Evolutionary conservation across 1,140 invertebrate genomes (phyloP).

Genomic region (Triops longicaudatus): DNA sequence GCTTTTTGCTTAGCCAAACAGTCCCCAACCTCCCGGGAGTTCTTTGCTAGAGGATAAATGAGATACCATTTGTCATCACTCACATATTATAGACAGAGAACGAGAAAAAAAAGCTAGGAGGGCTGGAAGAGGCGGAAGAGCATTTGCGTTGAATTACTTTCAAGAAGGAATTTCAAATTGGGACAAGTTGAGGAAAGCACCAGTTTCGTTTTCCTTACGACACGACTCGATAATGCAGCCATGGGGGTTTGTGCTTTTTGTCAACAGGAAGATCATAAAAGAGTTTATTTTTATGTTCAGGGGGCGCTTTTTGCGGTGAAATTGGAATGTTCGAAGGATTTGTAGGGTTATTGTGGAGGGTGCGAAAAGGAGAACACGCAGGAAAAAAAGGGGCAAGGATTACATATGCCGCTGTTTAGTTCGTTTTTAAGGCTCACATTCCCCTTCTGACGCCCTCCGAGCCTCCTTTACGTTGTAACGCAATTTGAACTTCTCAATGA

Average conservation of each 20-base stretch:
- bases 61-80: slow-evolving; percentile 8
- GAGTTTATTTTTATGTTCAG: slow-evolving; percentile 3
- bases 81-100: neutral
- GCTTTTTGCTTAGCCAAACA: neutral
- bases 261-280: neutral
- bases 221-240: too few relatives aligned
- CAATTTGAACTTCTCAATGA: slow-evolving; percentile 15
- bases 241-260: neutral
- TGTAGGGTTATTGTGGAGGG: neutral
- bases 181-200: neutral
- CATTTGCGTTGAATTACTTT: neutral
- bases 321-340: neutral
- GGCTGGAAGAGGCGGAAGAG: neutral
- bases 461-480: neutral
- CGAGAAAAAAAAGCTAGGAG: neutral
- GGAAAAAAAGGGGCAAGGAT: neutral
- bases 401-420: neutral
- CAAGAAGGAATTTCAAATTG: too few relatives aligned
- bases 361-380: neutral
- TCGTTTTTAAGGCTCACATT: neutral
- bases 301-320: neutral
- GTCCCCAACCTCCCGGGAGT: neutral
- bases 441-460: neutral
- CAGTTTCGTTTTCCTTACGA: neutral
- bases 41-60: neutral